A percentile compares a stretch with the other conserved stretches of the same genome.
Conservation (phyloP, 30 jellyfish, hydroid and myxozoan genomes). For the Chrysaora quinquecirrha region DNA sequence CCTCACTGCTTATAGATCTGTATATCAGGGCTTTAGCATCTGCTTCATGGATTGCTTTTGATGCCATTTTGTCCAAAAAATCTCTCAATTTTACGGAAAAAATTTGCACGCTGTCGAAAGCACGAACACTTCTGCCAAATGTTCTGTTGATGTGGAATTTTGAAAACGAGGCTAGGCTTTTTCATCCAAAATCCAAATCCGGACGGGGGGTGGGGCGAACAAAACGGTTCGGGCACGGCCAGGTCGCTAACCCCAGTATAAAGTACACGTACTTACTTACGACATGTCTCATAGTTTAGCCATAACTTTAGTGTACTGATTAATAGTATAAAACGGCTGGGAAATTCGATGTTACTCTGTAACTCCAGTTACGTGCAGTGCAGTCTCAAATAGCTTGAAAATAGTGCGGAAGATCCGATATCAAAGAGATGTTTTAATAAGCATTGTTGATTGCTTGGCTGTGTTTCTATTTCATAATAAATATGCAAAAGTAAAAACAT, state of each 20-base stretch:
- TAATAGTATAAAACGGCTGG: not conserved
- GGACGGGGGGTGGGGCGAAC: not conserved
- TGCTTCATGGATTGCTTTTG: conserved; percentile 90
- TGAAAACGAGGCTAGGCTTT: not conserved
- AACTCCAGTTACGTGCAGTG: too few relatives aligned
- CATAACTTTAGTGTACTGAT: not conserved
- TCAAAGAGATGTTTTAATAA: too few relatives aligned
- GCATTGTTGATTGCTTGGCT: too few relatives aligned
- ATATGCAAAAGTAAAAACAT: too few relatives aligned
- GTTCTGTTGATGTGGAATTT: not conserved
- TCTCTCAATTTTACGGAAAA: not conserved
- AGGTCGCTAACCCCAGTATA: too few relatives aligned
- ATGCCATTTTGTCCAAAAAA: too few relatives aligned
- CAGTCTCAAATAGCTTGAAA: too few relatives aligned
- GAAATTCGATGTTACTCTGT: not conserved
- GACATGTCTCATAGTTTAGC: not conserved
- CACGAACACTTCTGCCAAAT: not conserved
- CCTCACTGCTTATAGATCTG: conserved; percentile 30
- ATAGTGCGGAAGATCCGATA: too few relatives aligned
- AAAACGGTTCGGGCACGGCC: not conserved
- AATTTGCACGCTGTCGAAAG: not conserved
- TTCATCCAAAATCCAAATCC: not conserved
- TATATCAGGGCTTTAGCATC: conserved; percentile 80
- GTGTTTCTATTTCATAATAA: too few relatives aligned
- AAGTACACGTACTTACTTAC: too few relatives aligned